These are phyloP conservation scores for Barbus barbus DNA, from an alignment of 2,113 vertebrate genomes.

Conservation along the genomic window DNA sequence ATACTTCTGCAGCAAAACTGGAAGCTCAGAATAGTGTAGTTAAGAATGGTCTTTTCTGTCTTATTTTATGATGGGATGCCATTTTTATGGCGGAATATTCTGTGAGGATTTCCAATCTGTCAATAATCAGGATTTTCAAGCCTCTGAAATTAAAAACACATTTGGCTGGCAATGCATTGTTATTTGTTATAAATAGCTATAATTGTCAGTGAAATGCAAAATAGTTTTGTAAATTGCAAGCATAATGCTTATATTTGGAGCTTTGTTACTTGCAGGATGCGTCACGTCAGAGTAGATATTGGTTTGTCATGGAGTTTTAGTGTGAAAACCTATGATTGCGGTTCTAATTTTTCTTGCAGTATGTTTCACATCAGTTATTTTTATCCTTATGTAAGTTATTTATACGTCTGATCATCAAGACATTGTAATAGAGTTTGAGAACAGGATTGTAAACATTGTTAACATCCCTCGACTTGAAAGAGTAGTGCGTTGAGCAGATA, in stretches of 20 bases:
- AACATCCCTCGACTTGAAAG: conserved; percentile 6
- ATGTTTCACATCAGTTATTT: not conserved
- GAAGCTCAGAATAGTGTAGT: no score
- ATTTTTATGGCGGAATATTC: not conserved
- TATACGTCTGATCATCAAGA: not conserved
- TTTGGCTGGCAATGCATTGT: not conserved
- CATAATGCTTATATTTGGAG: not conserved
- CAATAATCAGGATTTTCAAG: not conserved
- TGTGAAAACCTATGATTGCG: not conserved
- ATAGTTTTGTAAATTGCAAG: not conserved
- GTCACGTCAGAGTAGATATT: not conserved
- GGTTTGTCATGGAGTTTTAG: not conserved
- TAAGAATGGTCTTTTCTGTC: no score
- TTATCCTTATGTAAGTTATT: conserved; percentile 1
- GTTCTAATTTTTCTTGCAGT: not conserved
- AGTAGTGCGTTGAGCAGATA: not conserved
- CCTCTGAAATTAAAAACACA: not conserved
- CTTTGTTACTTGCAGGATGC: not conserved
- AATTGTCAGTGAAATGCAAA: not conserved
- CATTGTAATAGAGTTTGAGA: conserved; percentile 9
- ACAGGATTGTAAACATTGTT: not conserved
- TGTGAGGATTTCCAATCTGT: not conserved
- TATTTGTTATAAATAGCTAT: not conserved
- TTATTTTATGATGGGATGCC: no score
- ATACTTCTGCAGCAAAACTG: no score